Evolutionary conservation across 2,888 invertebrate species (phyloP), one percentile per base, ranked within the genome.

Genomic region (Bursaphelenchus okinawaensis): DNA sequence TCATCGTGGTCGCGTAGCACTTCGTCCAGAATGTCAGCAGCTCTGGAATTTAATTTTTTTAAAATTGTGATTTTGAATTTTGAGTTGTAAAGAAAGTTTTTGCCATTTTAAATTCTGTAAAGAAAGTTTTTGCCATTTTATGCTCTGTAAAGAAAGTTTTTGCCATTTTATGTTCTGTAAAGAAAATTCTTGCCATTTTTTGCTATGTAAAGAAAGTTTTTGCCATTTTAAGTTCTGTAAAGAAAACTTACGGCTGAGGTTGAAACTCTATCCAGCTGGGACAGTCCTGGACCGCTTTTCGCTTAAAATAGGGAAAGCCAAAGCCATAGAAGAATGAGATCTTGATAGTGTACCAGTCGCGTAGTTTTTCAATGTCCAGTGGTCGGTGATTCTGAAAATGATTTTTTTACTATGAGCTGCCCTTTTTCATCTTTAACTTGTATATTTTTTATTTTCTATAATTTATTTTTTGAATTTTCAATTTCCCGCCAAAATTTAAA

Each of bases 231-330:
- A n/a, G n/a, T n/a, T n/a, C n/a, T n/a, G n/a, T n/a, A n/a, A n/a
- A n/a, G n/a, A 27, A 40, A 27, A 22, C 60, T 29, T 26, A 68
- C 69, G 71, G 28, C 23, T 72, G 52, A n/a, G 65, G 23, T n/a
- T 69, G 72, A 20, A 75, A 56, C 24, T 72, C 72, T 20, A 72
- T 62, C 72, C 72, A 72, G 31, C 65, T 61, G 1, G 72, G 72
- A 19, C 63, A 50, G 19, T 71, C 62, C 50, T 56, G 62, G 26
- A 65, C 68, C 16, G 55, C 31, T 4, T 63, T 62, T 23, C 58
- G 23, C 9, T 60, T 29, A 19, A 55, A 56, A 23, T 70, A 74
- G 9, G 59, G 65, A 7, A 74, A 60, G 9, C 72, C 72, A 57
- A 60, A 72, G 16, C 72, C 72, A 20, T 72, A 64, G 52, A 68